Conservation (phyloP, 2,113 vertebrate species). For the Trematocara marginatum region DNA sequence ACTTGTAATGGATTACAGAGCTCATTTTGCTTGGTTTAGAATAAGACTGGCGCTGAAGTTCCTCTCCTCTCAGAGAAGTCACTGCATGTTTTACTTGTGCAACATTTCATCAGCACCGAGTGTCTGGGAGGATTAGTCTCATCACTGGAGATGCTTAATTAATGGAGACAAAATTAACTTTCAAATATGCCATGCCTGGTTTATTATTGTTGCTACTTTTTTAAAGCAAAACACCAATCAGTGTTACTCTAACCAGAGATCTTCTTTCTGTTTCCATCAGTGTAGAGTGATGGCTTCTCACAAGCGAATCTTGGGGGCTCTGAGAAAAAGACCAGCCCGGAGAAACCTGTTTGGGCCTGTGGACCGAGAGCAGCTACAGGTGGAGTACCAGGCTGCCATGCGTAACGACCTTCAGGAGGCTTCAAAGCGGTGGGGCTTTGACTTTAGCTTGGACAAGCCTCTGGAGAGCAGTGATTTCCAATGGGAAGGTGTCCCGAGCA, state of each 20-base stretch:
- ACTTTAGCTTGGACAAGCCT: constrained; percentile 82
- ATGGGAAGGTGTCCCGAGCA: constrained; percentile 78
- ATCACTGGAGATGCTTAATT: background rate
- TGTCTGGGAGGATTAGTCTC: background rate
- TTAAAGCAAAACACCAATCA: background rate
- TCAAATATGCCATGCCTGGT: background rate
- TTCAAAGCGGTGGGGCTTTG: constrained; percentile 81
- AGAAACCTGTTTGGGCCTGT: constrained; percentile 85
- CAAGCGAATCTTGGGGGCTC: constrained; percentile 16
- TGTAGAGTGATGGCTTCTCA: constrained; percentile 66
- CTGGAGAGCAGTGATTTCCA: constrained; percentile 74
- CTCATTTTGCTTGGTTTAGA: background rate
- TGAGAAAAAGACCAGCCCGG: constrained; percentile 62
- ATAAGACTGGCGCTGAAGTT: background rate
- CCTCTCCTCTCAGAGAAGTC: background rate
- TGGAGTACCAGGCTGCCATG: constrained; percentile 66
- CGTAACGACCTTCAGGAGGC: constrained; percentile 76
- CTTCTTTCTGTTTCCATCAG: constrained; percentile 37
- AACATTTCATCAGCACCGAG: background rate
- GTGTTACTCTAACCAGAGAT: background rate
- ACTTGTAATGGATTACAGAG: background rate
- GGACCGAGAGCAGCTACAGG: constrained; percentile 78
- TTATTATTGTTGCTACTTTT: background rate
- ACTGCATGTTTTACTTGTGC: background rate
- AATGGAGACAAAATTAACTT: background rate